Conservation (phyloP, 2,888 invertebrate genomes). For the Ectemnius continuus region DNA sequence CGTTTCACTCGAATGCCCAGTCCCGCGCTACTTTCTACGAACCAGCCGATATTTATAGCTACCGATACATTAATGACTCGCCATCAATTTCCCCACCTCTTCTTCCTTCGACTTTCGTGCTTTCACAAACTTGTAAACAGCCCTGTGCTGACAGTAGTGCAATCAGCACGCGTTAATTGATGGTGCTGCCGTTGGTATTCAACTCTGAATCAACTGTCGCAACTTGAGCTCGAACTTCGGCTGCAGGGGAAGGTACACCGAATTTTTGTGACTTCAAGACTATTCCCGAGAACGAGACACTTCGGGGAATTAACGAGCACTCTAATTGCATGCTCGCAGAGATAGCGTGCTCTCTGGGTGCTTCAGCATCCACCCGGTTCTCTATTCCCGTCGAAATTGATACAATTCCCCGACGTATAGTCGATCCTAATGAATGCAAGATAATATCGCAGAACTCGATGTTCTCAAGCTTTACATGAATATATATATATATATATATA, state of each 20-base stretch:
- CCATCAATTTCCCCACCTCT: not conserved
- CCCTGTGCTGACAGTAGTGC: not conserved
- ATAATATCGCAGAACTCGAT: not conserved
- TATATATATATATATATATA: not conserved
- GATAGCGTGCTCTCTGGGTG: not conserved
- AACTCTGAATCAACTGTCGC: not conserved
- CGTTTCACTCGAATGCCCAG: no score
- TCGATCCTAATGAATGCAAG: constrained; percentile 3
- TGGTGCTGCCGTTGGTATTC: not conserved
- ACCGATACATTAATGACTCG: not conserved
- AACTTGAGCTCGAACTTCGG: not conserved
- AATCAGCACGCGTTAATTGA: not conserved
- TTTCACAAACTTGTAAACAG: not conserved
- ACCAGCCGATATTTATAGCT: not conserved
- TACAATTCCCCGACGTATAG: not conserved
- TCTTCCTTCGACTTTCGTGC: not conserved
- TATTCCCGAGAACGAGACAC: not conserved
- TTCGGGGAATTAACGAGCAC: not conserved
- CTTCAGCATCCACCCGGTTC: not conserved
- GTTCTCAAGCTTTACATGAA: not conserved
- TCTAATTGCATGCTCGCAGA: not conserved
- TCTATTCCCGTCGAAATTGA: not conserved
- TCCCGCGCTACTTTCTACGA: no score
- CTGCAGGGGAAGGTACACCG: not conserved
- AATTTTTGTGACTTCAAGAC: not conserved